These are phyloP conservation scores for Antechinus flavipes DNA, from an alignment of 2,113 vertebrate genomes.

Conservation along the genomic window DNA sequence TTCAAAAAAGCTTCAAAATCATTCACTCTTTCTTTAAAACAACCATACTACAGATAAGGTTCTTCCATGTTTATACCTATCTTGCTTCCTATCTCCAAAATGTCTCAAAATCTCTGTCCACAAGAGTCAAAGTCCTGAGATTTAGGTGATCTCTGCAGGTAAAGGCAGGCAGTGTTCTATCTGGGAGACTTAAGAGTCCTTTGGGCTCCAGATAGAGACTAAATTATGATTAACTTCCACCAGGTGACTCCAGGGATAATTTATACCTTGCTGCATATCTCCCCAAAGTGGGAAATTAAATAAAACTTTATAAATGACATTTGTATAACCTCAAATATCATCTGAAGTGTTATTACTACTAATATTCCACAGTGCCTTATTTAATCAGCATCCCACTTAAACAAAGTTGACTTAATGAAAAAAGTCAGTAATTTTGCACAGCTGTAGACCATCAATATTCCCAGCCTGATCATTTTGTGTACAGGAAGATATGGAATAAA, in stretches of 20 bases:
- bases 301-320: neutral
- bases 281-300: neutral
- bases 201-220: neutral
- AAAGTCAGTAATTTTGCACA: slow-evolving; percentile 64
- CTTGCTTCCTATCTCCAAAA: neutral
- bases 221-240: neutral
- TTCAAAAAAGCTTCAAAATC: neutral
- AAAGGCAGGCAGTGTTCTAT: neutral
- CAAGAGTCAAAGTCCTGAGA: neutral
- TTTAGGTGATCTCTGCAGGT: neutral
- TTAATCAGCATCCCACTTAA: slow-evolving; percentile 51
- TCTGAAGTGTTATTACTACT: neutral
- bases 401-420: slow-evolving; percentile 65
- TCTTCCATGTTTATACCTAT: neutral
- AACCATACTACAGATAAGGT: neutral
- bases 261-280: neutral
- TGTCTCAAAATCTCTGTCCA: neutral
- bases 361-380: slow-evolving; percentile 19
- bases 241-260: neutral
- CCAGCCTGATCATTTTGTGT: slow-evolving; percentile 57
- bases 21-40: neutral
- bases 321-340: neutral
- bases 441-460: slow-evolving; percentile 65
- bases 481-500: slow-evolving; percentile 80
- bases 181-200: neutral